These are phyloP conservation scores for Diploptera punctata DNA, from an alignment of 2,888 invertebrate species.

Conservation along the genomic window DNA sequence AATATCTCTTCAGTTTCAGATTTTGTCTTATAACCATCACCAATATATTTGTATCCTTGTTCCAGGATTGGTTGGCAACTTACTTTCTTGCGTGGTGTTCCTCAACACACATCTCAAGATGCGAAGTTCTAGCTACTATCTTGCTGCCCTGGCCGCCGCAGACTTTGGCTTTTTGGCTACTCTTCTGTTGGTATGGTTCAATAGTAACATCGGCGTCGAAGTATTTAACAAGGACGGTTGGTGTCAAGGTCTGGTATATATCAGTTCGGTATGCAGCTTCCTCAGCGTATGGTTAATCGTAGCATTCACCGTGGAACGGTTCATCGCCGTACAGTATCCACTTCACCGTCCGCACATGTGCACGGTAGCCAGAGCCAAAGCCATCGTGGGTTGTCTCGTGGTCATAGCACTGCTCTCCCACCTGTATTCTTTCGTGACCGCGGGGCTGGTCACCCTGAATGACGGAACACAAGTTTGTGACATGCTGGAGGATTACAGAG, in stretches of 20 bases:
- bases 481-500: slow-evolving; percentile 58
- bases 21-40: too few relatives aligned
- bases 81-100: slow-evolving; percentile 65
- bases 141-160: slow-evolving; percentile 66
- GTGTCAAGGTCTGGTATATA: slow-evolving; percentile 63
- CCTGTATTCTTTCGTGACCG: slow-evolving; percentile 57
- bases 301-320: slow-evolving; percentile 72
- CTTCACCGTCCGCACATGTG: slow-evolving; percentile 65
- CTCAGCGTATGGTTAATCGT: slow-evolving; percentile 73
- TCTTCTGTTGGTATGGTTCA: slow-evolving; percentile 61
- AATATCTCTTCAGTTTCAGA: too few relatives aligned
- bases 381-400: slow-evolving; percentile 58
- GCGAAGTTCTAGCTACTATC: slow-evolving; percentile 68
- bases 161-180: slow-evolving; percentile 66
- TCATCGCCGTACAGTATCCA: slow-evolving; percentile 70
- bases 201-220: slow-evolving; percentile 55
- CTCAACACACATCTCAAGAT: slow-evolving; percentile 64
- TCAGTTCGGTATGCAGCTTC: slow-evolving; percentile 64
- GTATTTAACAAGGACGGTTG: slow-evolving; percentile 62
- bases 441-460: slow-evolving; percentile 50
- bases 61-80: slow-evolving; percentile 62
- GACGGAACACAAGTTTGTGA: slow-evolving; percentile 55
- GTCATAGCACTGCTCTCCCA: slow-evolving; percentile 55
- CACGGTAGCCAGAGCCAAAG: slow-evolving; percentile 65
- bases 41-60: too few relatives aligned